Base-by-base conservation (phyloP, 2,797 vertebrate species). In the Pogonophryne albipinna region DNA sequence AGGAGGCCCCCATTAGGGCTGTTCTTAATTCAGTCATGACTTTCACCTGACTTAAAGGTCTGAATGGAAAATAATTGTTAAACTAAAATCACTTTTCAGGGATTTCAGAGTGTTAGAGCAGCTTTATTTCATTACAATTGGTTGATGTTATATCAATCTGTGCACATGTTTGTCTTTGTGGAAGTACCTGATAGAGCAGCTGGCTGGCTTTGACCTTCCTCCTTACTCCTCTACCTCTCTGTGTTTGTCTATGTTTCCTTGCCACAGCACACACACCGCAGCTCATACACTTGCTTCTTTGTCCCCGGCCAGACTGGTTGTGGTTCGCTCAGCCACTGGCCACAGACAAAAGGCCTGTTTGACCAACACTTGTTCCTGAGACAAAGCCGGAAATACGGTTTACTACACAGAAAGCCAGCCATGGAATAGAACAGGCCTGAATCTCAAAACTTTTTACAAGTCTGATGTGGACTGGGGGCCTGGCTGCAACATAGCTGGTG, bases 291-390 rank as follows among this genome's bases (percentile, higher is more conserved):
- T 92, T 90, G 90, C 85, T 84, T 94, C 93, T 92, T 95, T 95
- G 93, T 94, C 91, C 89, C 60, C 63, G 79, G 87, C 89, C 90
- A 95, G 92, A 92, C 92, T 92, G 83, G 93, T 91, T 91, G 91
- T 91, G 93, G 89, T 83, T 85, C 63, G 82, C 92, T 89, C 93
- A 96, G 90, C 91, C 92, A 94, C 88, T 94, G 94, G 93, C 92
- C 94, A 83, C 93, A 94, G 93, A 96, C 94, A 95, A 96, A 92
- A 95, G 95, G 86, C 89, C 94, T 95, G 94, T 95, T 95, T 96
- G 95, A 96, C 95, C 95, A 95, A 93, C 90, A 94, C 93, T 95
- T 95, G 93, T 94, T 95, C 92, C 68, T 85, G 72, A 95, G 94
- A 96, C 94, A 96, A 95, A 96, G 93, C 91, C 80, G 88, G 85